Evolutionary conservation across 2,797 vertebrate species (phyloP), one percentile per base, ranked within the genome.

Genomic region (Neoniphon sammara): DNA sequence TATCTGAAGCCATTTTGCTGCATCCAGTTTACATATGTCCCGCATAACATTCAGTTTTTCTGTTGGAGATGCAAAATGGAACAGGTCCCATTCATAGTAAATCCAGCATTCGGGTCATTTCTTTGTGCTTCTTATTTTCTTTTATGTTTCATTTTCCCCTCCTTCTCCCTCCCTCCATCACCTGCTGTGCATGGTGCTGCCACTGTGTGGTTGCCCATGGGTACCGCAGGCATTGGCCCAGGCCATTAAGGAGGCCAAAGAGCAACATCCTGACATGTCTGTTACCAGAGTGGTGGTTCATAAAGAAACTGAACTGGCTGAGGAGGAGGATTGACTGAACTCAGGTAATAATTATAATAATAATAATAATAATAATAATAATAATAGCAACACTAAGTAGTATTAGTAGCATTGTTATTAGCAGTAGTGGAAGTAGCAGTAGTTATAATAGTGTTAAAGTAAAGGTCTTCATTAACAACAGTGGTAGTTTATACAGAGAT

Each of bases 241-340:
- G 92, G 98, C 98, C 84, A 99, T 99, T 93, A 97, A 97, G 94
- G 98, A 99, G 95, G 98, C 97, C 95, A 96, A 97, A 96, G 98
- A 99, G 91, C 98, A 99, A 92, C 98, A 99, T 93, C 98, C 98
- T 75, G 98, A 99, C 93, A 99, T 99, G 98, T 97, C 97, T 27
- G 98, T 99, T 82, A 99, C 98, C 1, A 95, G 96, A 90, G 98
- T 99, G 91, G 98, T 99, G 84, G 98, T 99, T 87, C 98, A 99
- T 92, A 99, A 99, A 93, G 98, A 99, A 92, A 99, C 97, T 30
- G 98, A 99, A 80, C 85, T 98, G 88, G 93, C 93, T n/a, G 97
- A 99, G 77, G 98, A 97, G 76, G 95, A 97, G 1, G 91, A 93
- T 90, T 93, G 91, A 93, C 88, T 78, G 71, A 84, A 89, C 74